These are phyloP conservation scores for Ryuthela nishihirai DNA, from an alignment of 2,888 invertebrate genomes.

Conservation along the genomic window DNA sequence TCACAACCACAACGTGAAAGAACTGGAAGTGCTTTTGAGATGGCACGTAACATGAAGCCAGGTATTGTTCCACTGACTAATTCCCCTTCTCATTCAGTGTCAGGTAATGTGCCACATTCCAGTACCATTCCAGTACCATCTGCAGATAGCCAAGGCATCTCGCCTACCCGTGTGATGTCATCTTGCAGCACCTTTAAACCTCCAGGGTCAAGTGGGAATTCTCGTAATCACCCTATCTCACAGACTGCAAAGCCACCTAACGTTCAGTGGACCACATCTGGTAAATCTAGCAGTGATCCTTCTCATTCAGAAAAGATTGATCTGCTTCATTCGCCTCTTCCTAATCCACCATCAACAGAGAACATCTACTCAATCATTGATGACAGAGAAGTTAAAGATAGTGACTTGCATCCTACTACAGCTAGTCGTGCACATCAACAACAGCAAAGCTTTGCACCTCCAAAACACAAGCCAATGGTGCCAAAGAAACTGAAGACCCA, in stretches of 20 bases:
- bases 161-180: too few relatives aligned
- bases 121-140: constrained; percentile 11
- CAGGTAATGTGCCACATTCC: constrained; percentile 19
- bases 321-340: not conserved
- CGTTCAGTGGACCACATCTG: constrained; percentile 7
- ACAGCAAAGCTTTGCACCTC: constrained; percentile 7
- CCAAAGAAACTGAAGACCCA: too few relatives aligned
- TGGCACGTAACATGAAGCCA: too few relatives aligned
- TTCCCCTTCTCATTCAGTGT: too few relatives aligned
- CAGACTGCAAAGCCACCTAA: constrained; percentile 1
- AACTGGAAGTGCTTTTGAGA: constrained; percentile 13
- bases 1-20: constrained; percentile 20
- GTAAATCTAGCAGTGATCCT: not conserved
- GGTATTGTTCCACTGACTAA: too few relatives aligned
- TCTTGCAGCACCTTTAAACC: too few relatives aligned
- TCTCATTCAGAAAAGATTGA: not conserved
- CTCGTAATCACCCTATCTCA: too few relatives aligned
- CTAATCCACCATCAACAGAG: constrained; percentile 21
- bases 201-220: too few relatives aligned
- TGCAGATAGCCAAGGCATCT: too few relatives aligned
- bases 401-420: constrained; percentile 11
- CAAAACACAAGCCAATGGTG: not conserved
- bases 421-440: constrained; percentile 20
- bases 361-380: constrained; percentile 39
- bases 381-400: constrained; percentile 19